phyloP scores from a whole-genome alignment of 2,888 invertebrate genomes.

The Halocaridina rubra region DNA sequence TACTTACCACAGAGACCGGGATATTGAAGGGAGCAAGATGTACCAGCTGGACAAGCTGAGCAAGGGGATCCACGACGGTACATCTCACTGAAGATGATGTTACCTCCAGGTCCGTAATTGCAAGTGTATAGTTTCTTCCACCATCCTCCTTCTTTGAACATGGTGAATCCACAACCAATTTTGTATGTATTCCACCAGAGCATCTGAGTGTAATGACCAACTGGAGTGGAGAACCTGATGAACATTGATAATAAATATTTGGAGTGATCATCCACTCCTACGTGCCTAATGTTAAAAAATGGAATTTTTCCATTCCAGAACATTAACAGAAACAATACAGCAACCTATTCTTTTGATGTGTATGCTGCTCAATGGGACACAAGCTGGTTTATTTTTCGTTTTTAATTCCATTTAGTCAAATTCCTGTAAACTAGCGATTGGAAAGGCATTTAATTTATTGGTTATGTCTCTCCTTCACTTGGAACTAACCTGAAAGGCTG shows the following conservation, averaged over 20 bases:
- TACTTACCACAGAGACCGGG: slow-evolving; percentile 65
- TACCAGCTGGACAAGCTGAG: slow-evolving; percentile 66
- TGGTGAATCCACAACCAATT: slow-evolving; percentile 88
- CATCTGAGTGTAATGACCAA: slow-evolving; percentile 75
- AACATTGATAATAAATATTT: too few relatives aligned
- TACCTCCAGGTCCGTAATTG: slow-evolving; percentile 81
- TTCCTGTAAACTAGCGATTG: too few relatives aligned
- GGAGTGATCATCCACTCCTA: too few relatives aligned
- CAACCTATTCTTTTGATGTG: too few relatives aligned
- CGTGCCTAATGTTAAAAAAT: too few relatives aligned
- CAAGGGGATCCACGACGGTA: slow-evolving; percentile 67
- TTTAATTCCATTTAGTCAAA: too few relatives aligned
- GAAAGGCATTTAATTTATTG: too few relatives aligned
- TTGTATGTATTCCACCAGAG: slow-evolving; percentile 88
- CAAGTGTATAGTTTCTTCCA: slow-evolving; percentile 87
- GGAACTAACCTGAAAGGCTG: slow-evolving; percentile 66
- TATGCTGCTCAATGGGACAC: too few relatives aligned
- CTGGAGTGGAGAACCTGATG: slow-evolving; percentile 59
- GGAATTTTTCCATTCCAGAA: too few relatives aligned
- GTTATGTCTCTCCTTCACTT: too few relatives aligned
- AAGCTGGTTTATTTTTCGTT: too few relatives aligned
- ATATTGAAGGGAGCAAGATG: slow-evolving; percentile 66
- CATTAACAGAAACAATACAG: too few relatives aligned
- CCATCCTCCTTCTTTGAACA: slow-evolving; percentile 79
- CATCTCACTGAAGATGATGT: slow-evolving; percentile 66